These are phyloP conservation scores for Rallus limicola DNA, from an alignment of 2,113 vertebrate species.

Conservation along the genomic window DNA sequence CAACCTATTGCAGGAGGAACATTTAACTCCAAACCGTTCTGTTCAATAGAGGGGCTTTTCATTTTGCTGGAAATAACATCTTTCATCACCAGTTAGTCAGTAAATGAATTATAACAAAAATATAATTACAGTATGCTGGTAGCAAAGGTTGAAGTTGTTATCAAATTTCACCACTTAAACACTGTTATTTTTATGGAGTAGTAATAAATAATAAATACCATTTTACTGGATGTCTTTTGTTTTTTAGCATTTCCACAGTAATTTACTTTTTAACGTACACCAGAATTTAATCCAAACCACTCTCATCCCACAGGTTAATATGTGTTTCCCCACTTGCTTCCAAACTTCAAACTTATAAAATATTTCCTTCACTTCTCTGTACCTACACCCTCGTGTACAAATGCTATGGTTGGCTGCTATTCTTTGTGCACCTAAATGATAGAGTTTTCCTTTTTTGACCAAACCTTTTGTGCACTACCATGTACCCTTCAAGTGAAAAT, in stretches of 20 bases:
- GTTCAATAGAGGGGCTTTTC: neutral
- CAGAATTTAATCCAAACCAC: neutral
- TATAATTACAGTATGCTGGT: neutral
- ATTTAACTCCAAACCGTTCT: neutral
- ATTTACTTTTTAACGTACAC: neutral
- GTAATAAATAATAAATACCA: neutral
- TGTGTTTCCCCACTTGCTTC: neutral
- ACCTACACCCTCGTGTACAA: neutral
- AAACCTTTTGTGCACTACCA: neutral
- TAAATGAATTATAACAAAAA: neutral
- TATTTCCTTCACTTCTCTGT: neutral
- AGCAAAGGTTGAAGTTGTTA: neutral
- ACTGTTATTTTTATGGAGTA: neutral
- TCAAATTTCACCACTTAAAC: neutral
- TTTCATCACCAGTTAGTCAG: neutral
- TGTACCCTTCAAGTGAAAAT: neutral
- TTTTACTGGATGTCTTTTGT: neutral
- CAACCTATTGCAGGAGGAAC: neutral
- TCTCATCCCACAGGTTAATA: neutral
- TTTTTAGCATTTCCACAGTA: neutral
- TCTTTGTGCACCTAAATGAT: neutral
- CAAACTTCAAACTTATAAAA: neutral
- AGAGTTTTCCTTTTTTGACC: neutral
- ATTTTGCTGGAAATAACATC: neutral
- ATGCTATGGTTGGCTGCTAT: accelerated